Evolutionary conservation across 2,797 vertebrate species (phyloP).

Genomic region (Xyrichtys novacula): DNA sequence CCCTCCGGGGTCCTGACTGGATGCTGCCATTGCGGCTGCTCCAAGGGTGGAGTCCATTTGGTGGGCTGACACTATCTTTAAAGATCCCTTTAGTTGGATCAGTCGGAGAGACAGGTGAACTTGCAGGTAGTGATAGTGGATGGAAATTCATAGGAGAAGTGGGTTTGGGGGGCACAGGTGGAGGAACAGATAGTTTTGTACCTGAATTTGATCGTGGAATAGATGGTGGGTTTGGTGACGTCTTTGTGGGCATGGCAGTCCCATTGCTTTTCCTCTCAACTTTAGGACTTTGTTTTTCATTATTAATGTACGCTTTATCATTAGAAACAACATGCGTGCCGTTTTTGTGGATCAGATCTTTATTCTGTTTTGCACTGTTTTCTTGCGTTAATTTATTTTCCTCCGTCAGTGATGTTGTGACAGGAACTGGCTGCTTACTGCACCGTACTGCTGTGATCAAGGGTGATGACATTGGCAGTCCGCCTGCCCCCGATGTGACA

Average conservation of each 20-base stretch:
- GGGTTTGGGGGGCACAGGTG: slow-evolving; percentile 80
- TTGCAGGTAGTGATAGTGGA: slow-evolving; percentile 74
- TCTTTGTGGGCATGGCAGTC: slow-evolving; percentile 41
- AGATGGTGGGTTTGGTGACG: slow-evolving; percentile 37
- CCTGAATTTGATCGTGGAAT: slow-evolving; percentile 73
- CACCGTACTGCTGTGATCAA: slow-evolving; percentile 83
- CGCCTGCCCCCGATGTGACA: slow-evolving; percentile 81
- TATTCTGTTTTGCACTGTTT: slow-evolving; percentile 59
- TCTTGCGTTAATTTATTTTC: slow-evolving; percentile 54
- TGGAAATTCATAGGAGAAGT: slow-evolving; percentile 66
- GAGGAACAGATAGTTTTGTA: slow-evolving; percentile 70
- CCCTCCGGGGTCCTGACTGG: slow-evolving; percentile 78
- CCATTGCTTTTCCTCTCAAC: slow-evolving; percentile 54
- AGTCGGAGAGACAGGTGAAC: slow-evolving; percentile 77
- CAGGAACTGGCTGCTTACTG: slow-evolving; percentile 60
- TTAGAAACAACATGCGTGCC: slow-evolving; percentile 45
- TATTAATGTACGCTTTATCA: slow-evolving; percentile 44
- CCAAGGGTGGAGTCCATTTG: slow-evolving; percentile 83
- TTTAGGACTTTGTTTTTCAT: slow-evolving; percentile 42
- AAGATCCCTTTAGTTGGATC: slow-evolving; percentile 75
- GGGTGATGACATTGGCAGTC: slow-evolving; percentile 80
- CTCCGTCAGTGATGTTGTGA: slow-evolving; percentile 30
- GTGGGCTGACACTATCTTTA: slow-evolving; percentile 65
- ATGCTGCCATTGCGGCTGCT: slow-evolving; percentile 80
- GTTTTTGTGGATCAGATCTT: slow-evolving; percentile 54